Base-by-base conservation (phyloP, 2,113 vertebrate genomes). In the Limnothrissa miodon region DNA sequence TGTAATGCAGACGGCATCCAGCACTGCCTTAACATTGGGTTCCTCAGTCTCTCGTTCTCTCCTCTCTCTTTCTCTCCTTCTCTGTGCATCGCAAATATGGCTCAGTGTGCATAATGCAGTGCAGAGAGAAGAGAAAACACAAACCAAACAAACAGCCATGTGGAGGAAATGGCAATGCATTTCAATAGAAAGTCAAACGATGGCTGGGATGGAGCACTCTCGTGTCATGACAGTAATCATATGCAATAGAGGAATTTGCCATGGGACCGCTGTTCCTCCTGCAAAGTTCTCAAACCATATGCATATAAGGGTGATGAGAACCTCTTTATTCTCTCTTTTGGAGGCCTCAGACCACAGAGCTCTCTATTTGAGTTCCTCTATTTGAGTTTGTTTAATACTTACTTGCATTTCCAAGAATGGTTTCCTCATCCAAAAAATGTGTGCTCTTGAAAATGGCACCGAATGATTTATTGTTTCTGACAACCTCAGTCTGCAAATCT, bases 1-100 rank as follows among this genome's bases (percentile, higher is more conserved):
- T 82, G 82, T 89, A 89, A 90, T 90, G 87, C 85, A 84, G 53
- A 83, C 59, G 79, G 85, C 83, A 86, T 25, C 81, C 78, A 85
- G 85, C n/a, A 8, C 59, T 62, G 23, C 59, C 59, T 29, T 10
- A 29, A 7, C 13, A n/a, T 29, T 62, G 5, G 59, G 11, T n/a
- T 25, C 25, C 66, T 42, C 42, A 42, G 42, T 42, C 42, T 2
- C 42, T 42, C n/a, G n/a, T n/a, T n/a, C n/a, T n/a, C n/a, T n/a
- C n/a, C n/a, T n/a, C n/a, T n/a, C n/a, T n/a, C n/a, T n/a, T n/a
- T n/a, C 1, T 33, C 25, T 33, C 62, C 9, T 33, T 29, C 66
- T 74, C 66, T 36, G 66, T 36, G 33, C 66, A 39, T 74, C 4
- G 15, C 66, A 33, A 74, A 74, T 74, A 74, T 15, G 25, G 29